Evolutionary conservation across 2,888 invertebrate species (phyloP), one percentile per base, ranked within the genome.

Genomic region (Yponomeuta malinellus): DNA sequence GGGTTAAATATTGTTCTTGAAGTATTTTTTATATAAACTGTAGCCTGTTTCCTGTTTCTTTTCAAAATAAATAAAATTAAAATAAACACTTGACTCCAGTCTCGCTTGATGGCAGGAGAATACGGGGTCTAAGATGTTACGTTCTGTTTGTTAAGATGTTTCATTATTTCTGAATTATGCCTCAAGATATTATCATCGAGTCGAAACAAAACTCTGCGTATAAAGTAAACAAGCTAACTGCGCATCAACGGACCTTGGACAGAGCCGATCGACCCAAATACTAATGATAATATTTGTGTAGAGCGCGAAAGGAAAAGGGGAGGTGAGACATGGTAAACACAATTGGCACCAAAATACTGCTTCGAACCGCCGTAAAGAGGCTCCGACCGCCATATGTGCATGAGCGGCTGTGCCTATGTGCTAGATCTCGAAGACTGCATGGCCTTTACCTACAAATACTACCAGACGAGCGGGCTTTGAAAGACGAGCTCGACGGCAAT

Each of bases 381-480:
- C 68, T 33, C 10, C 10, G 33, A 43, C 29, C 65, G 33, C 10
- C 33, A 29, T 12, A 33, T 65, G 33, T 65, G 65, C 31, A 65
- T 59, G 33, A 33, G 33, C 33, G 33, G 33, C 33, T 33, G 15
- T 65, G 65, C 8, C 5, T 29, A 65, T 65, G 65, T 65, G 65
- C 52, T 59, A 59, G 52, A 59, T 59, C 5, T 43, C 43, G 8
- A 43, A 43, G 43, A 43, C 15, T 59, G 15, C 52, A 15, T 15
- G 52, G 15, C 52, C 52, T 59, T 59, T 59, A 59, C 52, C 52
- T 59, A 52, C 65, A 65, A 65, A 12, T 65, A 31, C 77, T 76
- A 75, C 78, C 77, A 71, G 75, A 43, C 43, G 43, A 43, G 43
- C 43, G 8, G 43, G 8, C 43, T 43, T 43, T 3, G 5, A 1